Conservation (phyloP, 2,888 invertebrate genomes). For the Tupiocoris notatus region DNA sequence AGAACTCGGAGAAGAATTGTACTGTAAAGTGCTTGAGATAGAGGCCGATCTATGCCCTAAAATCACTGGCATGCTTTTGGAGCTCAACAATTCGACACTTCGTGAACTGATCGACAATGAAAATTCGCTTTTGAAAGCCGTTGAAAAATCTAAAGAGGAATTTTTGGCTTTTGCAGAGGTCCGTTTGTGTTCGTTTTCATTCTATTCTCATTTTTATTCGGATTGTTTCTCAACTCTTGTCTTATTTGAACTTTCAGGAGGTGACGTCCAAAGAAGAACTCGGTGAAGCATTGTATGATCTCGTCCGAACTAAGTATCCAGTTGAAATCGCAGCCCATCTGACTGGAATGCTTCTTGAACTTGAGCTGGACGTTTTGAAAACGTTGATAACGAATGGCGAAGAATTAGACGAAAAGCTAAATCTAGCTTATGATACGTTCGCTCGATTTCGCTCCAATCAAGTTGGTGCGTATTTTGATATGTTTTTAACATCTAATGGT, state of each 20-base stretch:
- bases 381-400: constrained; percentile 37
- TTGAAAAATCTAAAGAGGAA: constrained; percentile 47
- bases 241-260: no score
- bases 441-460: constrained; percentile 21
- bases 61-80: constrained; percentile 49
- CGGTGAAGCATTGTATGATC: constrained; percentile 46
- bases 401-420: constrained; percentile 45
- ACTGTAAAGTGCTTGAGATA: constrained; percentile 40
- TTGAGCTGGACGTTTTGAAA: constrained; percentile 39
- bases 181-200: no score
- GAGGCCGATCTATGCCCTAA: constrained; percentile 47
- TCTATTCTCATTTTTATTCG: no score
- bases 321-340: constrained; percentile 44
- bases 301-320: constrained; percentile 37
- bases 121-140: constrained; percentile 44
- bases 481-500: no score
- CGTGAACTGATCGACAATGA: constrained; percentile 43
- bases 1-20: constrained; percentile 47
- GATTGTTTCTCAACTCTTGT: no score
- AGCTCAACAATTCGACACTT: constrained; percentile 46
- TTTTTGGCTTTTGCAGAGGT: constrained; percentile 45
- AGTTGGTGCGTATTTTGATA: no score
- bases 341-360: constrained; percentile 49
- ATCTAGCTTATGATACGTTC: constrained; percentile 45
- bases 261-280: constrained; percentile 42